Base-by-base conservation (phyloP, 1,140 invertebrate genomes). In the Brevipalpus yothersi region DNA sequence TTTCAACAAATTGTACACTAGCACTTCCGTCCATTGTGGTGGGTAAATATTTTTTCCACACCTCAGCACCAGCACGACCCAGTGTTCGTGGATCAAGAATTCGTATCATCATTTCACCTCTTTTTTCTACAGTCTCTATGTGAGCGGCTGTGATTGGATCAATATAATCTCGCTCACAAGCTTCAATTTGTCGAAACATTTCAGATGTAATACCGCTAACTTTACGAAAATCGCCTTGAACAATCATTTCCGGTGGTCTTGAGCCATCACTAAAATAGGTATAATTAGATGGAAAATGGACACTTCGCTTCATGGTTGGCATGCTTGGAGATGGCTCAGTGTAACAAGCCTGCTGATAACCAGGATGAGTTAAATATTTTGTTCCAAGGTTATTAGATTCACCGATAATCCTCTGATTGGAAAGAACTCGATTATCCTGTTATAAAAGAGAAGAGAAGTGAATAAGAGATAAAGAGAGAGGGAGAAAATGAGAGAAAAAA, bases 171-270 rank as follows among this genome's bases (percentile, higher is more conserved):
- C 91, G 90, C 74, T 92, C 88, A 62, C 92, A 82, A 62, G 85
- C 85, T 75, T 93, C 87, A 76, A 93, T 86, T 77, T 92, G 87
- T 64, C 87, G 83, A 76, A 92, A 93, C 72, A 92, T 89, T 74
- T 92, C 88, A 66, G 83, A 85, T 69, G 86, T 90, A 66, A 93
- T 91, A 66, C 88, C 88, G 71, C 83, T 87, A 66, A 88, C 86
- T 79, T 91, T 91, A 68, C 86, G 79, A 75, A 92, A 92, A 72
- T 90, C 86, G 65, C 85, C 83, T 73, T 90, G 85, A 71, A 90
- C 79, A 70, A 92, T 84, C 80, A 90, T 88, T 67, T 85, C 84
- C 66, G 82, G 80, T 23, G 76, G 74, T 60, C 47, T n/a, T 45
- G 45, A 40, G 47, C 49, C 41, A 12, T 58, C 53, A 40, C 59